These are phyloP conservation scores for Centruroides vittatus DNA, from an alignment of 1,140 invertebrate species.

Conservation along the genomic window DNA sequence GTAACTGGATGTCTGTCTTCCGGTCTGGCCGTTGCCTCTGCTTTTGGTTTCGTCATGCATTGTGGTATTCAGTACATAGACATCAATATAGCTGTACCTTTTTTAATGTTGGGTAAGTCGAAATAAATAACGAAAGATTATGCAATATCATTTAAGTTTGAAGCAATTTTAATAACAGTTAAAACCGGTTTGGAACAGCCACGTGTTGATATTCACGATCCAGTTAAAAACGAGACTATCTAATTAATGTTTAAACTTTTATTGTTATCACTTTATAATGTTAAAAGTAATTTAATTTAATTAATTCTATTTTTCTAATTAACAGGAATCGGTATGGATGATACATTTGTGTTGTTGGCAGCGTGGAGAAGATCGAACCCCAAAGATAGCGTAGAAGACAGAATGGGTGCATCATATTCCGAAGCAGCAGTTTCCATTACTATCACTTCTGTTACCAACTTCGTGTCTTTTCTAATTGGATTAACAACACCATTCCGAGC, in stretches of 20 bases:
- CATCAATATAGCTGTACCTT: slow-evolving; percentile 86
- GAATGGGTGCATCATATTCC: slow-evolving; percentile 73
- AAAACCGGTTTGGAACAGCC: too few species aligned
- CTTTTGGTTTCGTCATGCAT: slow-evolving; percentile 81
- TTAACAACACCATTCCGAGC: slow-evolving; percentile 86
- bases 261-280: too few species aligned
- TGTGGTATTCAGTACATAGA: slow-evolving; percentile 81
- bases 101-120: slow-evolving; percentile 79
- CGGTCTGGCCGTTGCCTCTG: slow-evolving; percentile 68
- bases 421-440: slow-evolving; percentile 96
- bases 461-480: slow-evolving; percentile 93
- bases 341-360: slow-evolving; percentile 91
- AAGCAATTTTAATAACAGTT: too few species aligned
- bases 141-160: too few species aligned
- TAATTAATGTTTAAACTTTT: too few species aligned
- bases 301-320: too few species aligned
- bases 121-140: too few species aligned
- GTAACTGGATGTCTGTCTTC: slow-evolving; percentile 78
- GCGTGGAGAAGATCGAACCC: slow-evolving; percentile 74
- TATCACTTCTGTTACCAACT: slow-evolving; percentile 91
- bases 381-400: slow-evolving; percentile 58
- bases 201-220: too few species aligned
- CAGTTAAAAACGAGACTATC: too few species aligned
- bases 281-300: too few species aligned
- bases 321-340: slow-evolving; percentile 87